Conservation (phyloP, 2,797 vertebrate species). For the Agapornis canus region DNA sequence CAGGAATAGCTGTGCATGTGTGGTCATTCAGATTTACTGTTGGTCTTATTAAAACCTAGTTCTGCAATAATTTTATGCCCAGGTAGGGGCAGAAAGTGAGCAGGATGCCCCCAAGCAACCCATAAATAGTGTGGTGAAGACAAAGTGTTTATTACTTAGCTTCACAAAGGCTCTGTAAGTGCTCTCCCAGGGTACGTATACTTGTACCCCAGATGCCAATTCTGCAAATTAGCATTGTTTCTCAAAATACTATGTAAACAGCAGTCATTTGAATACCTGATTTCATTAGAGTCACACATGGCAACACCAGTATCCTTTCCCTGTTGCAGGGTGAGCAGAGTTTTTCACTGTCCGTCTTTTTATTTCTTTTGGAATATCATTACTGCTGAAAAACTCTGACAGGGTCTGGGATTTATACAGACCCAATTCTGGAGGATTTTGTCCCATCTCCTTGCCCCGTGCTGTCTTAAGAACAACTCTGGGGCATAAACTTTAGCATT, state of each 20-base stretch:
- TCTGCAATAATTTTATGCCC: constrained; percentile 72
- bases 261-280: constrained; percentile 68
- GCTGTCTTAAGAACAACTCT: background rate
- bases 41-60: constrained; percentile 69
- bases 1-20: constrained; percentile 24
- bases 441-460: background rate
- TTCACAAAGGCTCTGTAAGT: constrained; percentile 73
- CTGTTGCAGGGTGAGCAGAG: constrained; percentile 31
- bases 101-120: constrained; percentile 80
- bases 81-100: constrained; percentile 75
- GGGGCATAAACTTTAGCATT: background rate
- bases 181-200: constrained; percentile 68
- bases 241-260: constrained; percentile 72
- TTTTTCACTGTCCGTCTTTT: constrained; percentile 52
- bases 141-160: constrained; percentile 81
- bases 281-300: constrained; percentile 35
- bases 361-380: constrained; percentile 46
- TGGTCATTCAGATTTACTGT: constrained; percentile 74
- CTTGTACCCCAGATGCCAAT: constrained; percentile 62
- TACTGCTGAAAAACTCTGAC: background rate
- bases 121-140: constrained; percentile 83
- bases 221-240: constrained; percentile 74
- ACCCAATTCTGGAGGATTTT: background rate
- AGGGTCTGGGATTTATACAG: background rate
- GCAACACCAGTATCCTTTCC: constrained; percentile 50